phyloP scores from a whole-genome alignment of 2,797 vertebrate genomes.

The Rhyacichthys aspro region DNA sequence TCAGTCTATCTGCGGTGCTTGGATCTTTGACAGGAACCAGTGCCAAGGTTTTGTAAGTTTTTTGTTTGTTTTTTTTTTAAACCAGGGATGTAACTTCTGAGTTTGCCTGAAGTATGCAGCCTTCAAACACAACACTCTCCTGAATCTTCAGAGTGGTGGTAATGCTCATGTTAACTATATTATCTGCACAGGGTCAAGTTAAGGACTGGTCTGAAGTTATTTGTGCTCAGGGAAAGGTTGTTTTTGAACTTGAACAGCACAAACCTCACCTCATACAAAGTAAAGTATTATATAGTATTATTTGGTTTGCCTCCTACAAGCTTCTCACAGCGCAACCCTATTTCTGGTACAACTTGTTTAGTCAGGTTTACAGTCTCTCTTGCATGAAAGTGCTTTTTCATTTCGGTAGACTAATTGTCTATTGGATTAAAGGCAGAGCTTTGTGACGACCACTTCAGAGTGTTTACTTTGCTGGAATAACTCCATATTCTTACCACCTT shows the following conservation, averaged over 20 bases:
- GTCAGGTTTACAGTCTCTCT: background rate
- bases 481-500: background rate
- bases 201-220: background rate
- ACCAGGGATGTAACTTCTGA: conserved; percentile 15
- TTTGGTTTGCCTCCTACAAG: conserved; percentile 1
- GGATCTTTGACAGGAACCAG: conserved; percentile 21
- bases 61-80: conserved; percentile 16
- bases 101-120: conserved; percentile 9
- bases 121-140: conserved; percentile 5
- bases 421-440: conserved; percentile 11
- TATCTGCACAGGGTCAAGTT: conserved; percentile 11
- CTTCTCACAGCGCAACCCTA: background rate
- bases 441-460: conserved; percentile 1
- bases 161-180: background rate
- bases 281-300: background rate
- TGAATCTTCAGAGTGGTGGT: conserved; percentile 5
- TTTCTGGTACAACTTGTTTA: conserved; percentile 8
- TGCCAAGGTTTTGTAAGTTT: conserved; percentile 9
- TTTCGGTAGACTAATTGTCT: conserved; percentile 11
- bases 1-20: conserved; percentile 6
- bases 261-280: background rate
- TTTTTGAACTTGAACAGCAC: background rate
- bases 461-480: conserved; percentile 14
- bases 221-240: background rate
- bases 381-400: conserved; percentile 16